A percentile compares a stretch with the other conserved stretches of the same genome.
Conservation (phyloP, 2,888 invertebrate species). For the Hybos culiciformis region DNA sequence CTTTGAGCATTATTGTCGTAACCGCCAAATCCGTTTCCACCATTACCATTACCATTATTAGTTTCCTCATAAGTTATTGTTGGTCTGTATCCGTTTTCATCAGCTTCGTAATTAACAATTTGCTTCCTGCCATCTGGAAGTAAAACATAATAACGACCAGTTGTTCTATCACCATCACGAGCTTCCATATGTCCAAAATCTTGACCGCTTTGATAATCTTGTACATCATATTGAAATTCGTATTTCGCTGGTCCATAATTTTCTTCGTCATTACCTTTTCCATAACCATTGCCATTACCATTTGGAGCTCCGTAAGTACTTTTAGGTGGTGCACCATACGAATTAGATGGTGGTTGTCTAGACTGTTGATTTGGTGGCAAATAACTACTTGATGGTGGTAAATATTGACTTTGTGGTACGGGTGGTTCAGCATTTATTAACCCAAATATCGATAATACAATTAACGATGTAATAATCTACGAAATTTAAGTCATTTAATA, state of each 20-base stretch:
- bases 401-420: slow-evolving; percentile 31
- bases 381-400: slow-evolving; percentile 35
- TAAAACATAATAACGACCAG: slow-evolving; percentile 50
- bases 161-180: slow-evolving; percentile 46
- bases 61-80: slow-evolving; percentile 52
- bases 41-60: slow-evolving; percentile 26
- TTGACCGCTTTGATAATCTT: slow-evolving; percentile 48
- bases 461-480: slow-evolving; percentile 31
- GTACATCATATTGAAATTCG: slow-evolving; percentile 53
- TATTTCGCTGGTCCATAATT: slow-evolving; percentile 53
- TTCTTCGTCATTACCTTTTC: slow-evolving; percentile 24
- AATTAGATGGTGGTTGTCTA: slow-evolving; percentile 34
- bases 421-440: slow-evolving; percentile 32
- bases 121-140: slow-evolving; percentile 56
- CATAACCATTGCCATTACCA: slow-evolving; percentile 10
- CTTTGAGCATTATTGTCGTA: slow-evolving; percentile 26
- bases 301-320: slow-evolving; percentile 41
- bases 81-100: slow-evolving; percentile 52
- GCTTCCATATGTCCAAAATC: slow-evolving; percentile 54
- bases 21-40: slow-evolving; percentile 18
- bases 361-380: slow-evolving; percentile 27
- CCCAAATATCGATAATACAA: slow-evolving; percentile 24
- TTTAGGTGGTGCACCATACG: slow-evolving; percentile 38
- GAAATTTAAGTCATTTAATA: too few species aligned
- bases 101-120: slow-evolving; percentile 56